A percentile compares a stretch with the other conserved stretches of the same genome.
Conservation (phyloP, 2,113 vertebrate genomes). For the Xenopus borealis region DNA sequence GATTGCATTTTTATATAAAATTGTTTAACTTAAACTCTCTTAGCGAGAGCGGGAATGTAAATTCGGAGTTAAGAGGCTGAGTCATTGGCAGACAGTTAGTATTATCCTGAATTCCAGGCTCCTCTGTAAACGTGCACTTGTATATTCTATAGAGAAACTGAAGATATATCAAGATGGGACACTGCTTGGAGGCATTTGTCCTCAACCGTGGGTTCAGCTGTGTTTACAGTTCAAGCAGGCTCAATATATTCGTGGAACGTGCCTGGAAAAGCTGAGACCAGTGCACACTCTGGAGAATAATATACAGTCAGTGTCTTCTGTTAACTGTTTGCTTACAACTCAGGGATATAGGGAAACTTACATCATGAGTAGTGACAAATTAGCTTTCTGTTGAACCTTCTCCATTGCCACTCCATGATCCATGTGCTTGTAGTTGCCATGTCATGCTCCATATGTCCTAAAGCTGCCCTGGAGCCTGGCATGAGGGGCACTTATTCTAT, state of each 20-base stretch:
- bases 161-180: constrained; percentile 43
- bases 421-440: too few species aligned
- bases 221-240: constrained; percentile 42
- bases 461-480: too few species aligned
- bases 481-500: too few species aligned
- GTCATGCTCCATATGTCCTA: too few species aligned
- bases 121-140: constrained; percentile 44
- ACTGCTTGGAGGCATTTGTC: constrained; percentile 8
- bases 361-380: too few species aligned
- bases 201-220: constrained; percentile 48
- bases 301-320: not conserved
- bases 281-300: not conserved
- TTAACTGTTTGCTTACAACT: too few species aligned
- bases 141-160: constrained; percentile 37
- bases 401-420: too few species aligned
- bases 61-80: constrained; percentile 51
- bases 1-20: constrained; percentile 62
- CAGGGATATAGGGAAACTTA: too few species aligned
- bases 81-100: constrained; percentile 64
- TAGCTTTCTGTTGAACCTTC: too few species aligned
- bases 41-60: constrained; percentile 62
- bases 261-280: constrained; percentile 7
- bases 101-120: constrained; percentile 63
- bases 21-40: constrained; percentile 63
- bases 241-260: constrained; percentile 4